phyloP scores from a whole-genome alignment of 2,888 invertebrate species.

The Romanomermis culicivorax region DNA sequence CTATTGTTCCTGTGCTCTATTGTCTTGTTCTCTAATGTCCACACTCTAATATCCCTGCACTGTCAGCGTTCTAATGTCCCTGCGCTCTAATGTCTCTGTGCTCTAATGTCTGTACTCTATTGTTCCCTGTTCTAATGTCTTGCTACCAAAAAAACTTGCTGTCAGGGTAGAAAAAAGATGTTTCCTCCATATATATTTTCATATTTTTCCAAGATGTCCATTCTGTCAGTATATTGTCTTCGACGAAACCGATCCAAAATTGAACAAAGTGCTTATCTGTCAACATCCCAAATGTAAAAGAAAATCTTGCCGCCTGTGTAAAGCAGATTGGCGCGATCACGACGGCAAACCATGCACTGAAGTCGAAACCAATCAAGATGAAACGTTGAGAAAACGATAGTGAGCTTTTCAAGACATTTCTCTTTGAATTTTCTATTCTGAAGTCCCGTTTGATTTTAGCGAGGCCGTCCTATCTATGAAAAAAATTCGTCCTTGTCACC shows the following conservation, averaged over 20 bases:
- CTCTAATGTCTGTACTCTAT: too few species aligned
- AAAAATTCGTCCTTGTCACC: conserved; percentile 8
- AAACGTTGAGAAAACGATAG: neutral
- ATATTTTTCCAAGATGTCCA: neutral
- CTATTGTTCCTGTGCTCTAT: too few species aligned
- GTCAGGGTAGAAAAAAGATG: too few species aligned
- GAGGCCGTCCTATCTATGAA: neutral
- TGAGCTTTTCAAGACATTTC: neutral
- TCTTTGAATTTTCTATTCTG: neutral
- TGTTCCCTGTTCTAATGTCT: too few species aligned
- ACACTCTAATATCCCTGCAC: too few species aligned
- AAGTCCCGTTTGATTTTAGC: neutral
- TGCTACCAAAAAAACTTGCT: too few species aligned
- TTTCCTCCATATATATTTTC: too few species aligned
- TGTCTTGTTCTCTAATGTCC: too few species aligned
- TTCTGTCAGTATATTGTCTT: neutral
- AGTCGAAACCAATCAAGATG: neutral
- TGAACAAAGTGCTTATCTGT: neutral
- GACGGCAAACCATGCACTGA: neutral
- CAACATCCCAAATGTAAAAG: neutral
- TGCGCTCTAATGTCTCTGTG: too few species aligned
- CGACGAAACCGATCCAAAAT: neutral
- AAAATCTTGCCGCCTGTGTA: neutral
- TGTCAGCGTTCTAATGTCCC: too few species aligned
- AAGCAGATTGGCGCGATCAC: neutral